Evolutionary conservation across 2,113 vertebrate species (phyloP), one percentile per base, ranked within the genome.

Genomic region (Pseudorasbora parva): DNA sequence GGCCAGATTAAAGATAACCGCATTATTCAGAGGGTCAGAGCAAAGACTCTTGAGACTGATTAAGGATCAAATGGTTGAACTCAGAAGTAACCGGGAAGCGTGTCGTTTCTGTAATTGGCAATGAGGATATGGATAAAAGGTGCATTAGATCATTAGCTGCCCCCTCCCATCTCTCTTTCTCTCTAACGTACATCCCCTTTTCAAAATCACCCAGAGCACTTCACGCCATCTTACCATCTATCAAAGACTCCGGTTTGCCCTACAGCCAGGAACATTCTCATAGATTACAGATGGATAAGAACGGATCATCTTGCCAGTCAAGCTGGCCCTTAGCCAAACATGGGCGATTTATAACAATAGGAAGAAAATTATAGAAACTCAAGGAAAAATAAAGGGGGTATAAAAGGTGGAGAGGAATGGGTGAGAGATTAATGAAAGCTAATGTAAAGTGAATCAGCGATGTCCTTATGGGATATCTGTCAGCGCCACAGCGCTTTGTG

Each of bases 241-340:
- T 92, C 87, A 90, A 84, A 85, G 85, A 82, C 85, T 86, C 54
- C 51, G 71, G 88, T 73, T 85, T 87, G 56, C 89, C 91, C 90
- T 62, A 37, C 77, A 92, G 89, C 86, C 84, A 88, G 73, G 14
- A 71, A 89, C 85, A 88, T 84, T 91, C 89, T 89, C 81, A 85
- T 84, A 84, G 76, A 86, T 90, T 79, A 89, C 86, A 62, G 74
- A 19, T 85, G 90, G 90, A 91, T 84, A 88, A 78, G 87, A 84
- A 74, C 72, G 85, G 89, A 93, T 93, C 87, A 85, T 91, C 85
- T 92, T 91, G 90, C 90, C 86, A 86, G 84, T 77, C 85, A 87
- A 72, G 25, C 82, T 93, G 90, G 88, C 86, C 80, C 5, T 59
- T n/a, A 68, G 87, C 90, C 90, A 91, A 87, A 60, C 79, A 68